Percentiles rank a stretch among this genome's conserved stretches.
Evolutionary conservation across 2,113 vertebrate genomes (phyloP).

Genomic region (Tauraco erythrolophus): DNA sequence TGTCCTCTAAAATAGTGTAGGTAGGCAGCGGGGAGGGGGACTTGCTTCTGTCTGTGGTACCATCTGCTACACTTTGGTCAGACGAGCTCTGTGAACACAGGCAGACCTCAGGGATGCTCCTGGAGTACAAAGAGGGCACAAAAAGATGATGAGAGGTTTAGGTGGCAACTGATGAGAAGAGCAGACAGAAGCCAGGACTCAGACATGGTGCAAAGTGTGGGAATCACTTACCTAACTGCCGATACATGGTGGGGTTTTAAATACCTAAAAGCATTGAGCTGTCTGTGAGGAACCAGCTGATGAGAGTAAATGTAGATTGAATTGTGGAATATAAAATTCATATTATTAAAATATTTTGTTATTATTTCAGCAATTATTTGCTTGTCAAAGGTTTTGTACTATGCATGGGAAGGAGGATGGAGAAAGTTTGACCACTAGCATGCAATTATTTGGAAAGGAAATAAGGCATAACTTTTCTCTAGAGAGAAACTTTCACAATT

Average conservation of each 20-base stretch:
- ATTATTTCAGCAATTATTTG: background rate
- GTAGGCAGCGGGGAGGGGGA: background rate
- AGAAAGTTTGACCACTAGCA: background rate
- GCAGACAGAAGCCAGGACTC: background rate
- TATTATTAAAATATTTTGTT: background rate
- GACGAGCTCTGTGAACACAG: background rate
- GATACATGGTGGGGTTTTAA: background rate
- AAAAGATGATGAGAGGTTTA: background rate
- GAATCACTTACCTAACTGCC: rapidly evolving
- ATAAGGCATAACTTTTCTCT: background rate
- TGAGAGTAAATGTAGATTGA: background rate
- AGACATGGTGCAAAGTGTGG: rapidly evolving
- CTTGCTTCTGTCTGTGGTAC: background rate
- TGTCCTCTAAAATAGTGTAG: background rate
- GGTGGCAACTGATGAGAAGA: background rate
- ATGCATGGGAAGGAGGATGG: background rate
- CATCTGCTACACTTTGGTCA: background rate
- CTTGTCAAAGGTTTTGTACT: background rate
- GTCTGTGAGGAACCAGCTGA: background rate
- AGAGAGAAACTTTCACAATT: background rate
- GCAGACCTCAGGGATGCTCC: background rate
- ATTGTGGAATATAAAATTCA: background rate
- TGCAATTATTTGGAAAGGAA: background rate
- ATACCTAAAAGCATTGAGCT: background rate
- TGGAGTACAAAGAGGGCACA: background rate